Base-by-base conservation (phyloP, 2,888 invertebrate species). In the Andrena dorsata region DNA sequence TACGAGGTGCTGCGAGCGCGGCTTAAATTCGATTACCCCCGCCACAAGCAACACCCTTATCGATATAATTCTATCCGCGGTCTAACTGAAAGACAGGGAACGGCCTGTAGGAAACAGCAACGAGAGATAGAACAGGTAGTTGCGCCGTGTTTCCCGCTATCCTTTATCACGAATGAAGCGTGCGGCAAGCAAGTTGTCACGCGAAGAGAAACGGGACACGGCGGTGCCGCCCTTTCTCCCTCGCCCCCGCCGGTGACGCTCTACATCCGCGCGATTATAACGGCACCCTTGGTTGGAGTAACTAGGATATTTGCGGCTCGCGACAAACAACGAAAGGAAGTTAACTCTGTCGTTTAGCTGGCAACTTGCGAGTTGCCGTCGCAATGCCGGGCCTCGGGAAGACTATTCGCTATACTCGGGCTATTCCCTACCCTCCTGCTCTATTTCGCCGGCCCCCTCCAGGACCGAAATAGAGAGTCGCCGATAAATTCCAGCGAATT, bases 281-380 rank as follows among this genome's bases (percentile, higher is more conserved):
- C 84, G 51, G 61, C 72, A 64, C 76, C 80, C 10, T 20, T 58
- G 71, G 72, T 71, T 65, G 28, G 73, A 80, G 76, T 76, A 80
- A 83, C 82, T 47, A 76, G 82, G 82, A 83, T 82, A 83, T 83
- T 85, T 72, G 83, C 69, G 80, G 85, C 73, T 76, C 80, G 83
- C 76, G 80, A 47, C 79, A 83, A 85, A 83, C 83, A 85, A 85
- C 83, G 76, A 85, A 83, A 80, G 76, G 76, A 86, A 83, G 85
- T 83, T 83, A 83, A 80, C 85, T 79, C 76, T 64, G 82, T 60
- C 84, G 82, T 82, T 85, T 85, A 85, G 77, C 84, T 53, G 71
- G 72, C 72, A 85, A 85, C 82, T 75, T 84, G 75, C 79, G 84
- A 79, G 73, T 75, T 82, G 82, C 79, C 73, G 81, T 76, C 61